Base-by-base conservation (phyloP, 2,888 invertebrate species). In the Aphrophora alni region DNA sequence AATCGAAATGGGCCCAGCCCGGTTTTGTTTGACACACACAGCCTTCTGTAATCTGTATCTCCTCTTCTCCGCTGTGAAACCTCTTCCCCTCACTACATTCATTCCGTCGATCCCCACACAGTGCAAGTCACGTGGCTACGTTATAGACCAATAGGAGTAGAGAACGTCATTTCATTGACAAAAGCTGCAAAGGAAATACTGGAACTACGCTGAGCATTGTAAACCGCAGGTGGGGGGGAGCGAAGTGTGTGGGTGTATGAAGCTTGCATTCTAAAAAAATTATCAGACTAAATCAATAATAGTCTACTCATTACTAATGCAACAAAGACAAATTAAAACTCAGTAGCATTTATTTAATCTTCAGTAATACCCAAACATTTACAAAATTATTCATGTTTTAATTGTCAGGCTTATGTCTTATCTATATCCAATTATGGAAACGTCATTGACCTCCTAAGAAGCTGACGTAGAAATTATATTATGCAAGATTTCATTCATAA, bases 1-100 rank as follows among this genome's bases (percentile, higher is more conserved):
- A 59, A 59, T 59, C 28, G 17, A 72, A 27, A 25, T 44, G 78
- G 73, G 78, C 78, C 72, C 78, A 38, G 78, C 78, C 78, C 78
- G 78, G 78, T 73, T 78, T 78, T 72, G 78, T 78, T 78, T 78
- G 78, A 78, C 78, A 78, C 72, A 78, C 78, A 78, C 78, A 27
- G 78, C 78, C 78, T 71, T 78, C 78, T 78, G 28, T 72, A 78
- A 72, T 59, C 72, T 72, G 73, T 44, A 44, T 44, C 71, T 71
- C 71, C n/a, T 12, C 71, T 71, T 71, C 71, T 71, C 27, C 71
- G 21, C 59, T 59, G 14, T 59, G 59, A 59, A 44, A 59, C 59
- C 21, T 59, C 21, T 59, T 44, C 59, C 59, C 59, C 59, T 59
- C 51, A 28, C 51, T 78, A 78, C 78, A 78, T 78, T 78, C 78